These are phyloP conservation scores for Sarotherodon lohbergeri DNA, from an alignment of 2,113 vertebrate species.

Conservation along the genomic window DNA sequence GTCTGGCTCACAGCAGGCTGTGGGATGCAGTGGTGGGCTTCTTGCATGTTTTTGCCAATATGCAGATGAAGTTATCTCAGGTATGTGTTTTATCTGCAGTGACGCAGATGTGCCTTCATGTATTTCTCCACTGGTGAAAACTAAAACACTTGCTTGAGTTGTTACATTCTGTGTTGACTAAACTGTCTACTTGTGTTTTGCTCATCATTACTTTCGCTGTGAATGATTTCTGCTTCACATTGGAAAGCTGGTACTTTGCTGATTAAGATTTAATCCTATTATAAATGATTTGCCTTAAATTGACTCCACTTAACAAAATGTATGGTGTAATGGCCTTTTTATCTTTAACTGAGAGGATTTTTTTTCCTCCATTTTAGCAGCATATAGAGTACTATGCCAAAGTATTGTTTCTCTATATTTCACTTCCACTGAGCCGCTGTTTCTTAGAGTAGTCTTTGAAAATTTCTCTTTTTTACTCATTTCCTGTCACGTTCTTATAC, in stretches of 20 bases:
- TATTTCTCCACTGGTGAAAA: background rate
- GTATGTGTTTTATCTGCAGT: conserved; percentile 60
- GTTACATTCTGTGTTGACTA: background rate
- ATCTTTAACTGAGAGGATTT: background rate
- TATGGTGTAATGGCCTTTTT: background rate
- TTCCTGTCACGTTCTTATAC: background rate
- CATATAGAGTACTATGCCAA: accelerated
- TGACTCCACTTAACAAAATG: background rate
- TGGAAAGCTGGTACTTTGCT: background rate
- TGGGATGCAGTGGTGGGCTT: conserved; percentile 98
- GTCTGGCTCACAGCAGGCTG: conserved; percentile 93
- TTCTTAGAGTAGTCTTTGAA: accelerated
- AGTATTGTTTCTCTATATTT: background rate
- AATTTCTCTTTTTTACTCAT: background rate
- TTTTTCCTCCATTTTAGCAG: background rate
- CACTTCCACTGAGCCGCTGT: background rate
- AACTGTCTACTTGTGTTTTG: background rate
- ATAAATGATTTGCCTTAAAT: background rate
- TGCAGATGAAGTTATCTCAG: conserved; percentile 99
- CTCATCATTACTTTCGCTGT: background rate
- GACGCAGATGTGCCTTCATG: background rate
- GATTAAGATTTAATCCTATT: background rate
- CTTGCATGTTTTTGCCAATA: conserved; percentile 96
- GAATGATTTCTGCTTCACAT: background rate
- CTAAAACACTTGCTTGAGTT: background rate